Percentiles rank a stretch among this genome's conserved stretches.
phyloP scores from a whole-genome alignment of 2,888 invertebrate species.

The Atrina japonica region DNA sequence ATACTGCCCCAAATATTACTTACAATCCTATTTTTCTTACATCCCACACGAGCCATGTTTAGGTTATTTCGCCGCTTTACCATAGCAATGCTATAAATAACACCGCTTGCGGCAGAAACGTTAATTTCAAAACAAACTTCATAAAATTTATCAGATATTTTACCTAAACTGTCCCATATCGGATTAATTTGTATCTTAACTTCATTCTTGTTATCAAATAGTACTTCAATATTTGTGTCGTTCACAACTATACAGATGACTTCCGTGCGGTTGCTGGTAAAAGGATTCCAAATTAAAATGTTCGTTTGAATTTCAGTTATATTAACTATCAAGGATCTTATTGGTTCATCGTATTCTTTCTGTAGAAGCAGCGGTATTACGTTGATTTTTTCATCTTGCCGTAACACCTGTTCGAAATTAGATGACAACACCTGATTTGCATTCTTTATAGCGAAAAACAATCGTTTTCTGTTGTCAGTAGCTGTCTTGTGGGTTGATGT shows the following conservation, averaged over 20 bases:
- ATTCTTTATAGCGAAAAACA: background rate
- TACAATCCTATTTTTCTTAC: too few species aligned
- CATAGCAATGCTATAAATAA: too few species aligned
- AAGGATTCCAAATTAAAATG: constrained; percentile 3
- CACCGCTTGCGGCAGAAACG: background rate
- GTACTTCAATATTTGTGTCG: background rate
- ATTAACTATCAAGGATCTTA: background rate
- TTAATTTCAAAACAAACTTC: background rate
- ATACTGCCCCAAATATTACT: too few species aligned
- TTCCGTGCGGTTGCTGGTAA: background rate
- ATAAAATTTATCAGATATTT: background rate
- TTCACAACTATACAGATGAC: background rate
- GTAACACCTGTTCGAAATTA: background rate
- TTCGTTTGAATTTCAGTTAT: background rate
- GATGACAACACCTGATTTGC: background rate
- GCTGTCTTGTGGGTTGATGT: constrained; percentile 94
- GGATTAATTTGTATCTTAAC: constrained; percentile 17
- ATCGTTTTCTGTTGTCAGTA: constrained; percentile 86
- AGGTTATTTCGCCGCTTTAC: too few species aligned
- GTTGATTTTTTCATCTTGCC: background rate
- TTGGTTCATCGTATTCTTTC: background rate
- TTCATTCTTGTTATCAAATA: background rate
- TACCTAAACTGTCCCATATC: background rate
- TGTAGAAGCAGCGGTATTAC: background rate
- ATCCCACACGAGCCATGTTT: too few species aligned